Percentiles rank a stretch among this genome's conserved stretches.
Conservation (phyloP, 2,797 vertebrate genomes). For the Prunella strophiata region DNA sequence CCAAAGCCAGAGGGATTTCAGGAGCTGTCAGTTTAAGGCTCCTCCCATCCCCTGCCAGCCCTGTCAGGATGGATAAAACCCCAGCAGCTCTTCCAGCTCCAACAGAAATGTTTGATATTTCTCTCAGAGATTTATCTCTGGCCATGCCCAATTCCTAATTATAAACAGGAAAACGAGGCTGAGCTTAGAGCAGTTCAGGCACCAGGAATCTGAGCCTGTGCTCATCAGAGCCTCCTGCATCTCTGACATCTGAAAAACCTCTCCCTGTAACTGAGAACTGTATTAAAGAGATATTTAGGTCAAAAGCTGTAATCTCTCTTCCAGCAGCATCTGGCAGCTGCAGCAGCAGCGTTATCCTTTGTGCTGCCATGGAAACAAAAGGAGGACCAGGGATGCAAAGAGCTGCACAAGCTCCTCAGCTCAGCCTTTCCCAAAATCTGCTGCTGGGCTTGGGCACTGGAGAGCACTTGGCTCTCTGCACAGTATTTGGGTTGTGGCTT, state of each 20-base stretch:
- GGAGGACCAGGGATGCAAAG: background rate
- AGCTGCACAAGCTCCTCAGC: background rate
- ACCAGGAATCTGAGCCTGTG: background rate
- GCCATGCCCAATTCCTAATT: background rate
- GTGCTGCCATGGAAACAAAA: constrained; percentile 57
- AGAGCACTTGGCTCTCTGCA: background rate
- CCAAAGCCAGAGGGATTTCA: background rate
- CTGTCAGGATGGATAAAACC: background rate
- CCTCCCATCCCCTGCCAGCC: background rate
- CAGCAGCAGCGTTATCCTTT: background rate
- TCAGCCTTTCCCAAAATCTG: background rate
- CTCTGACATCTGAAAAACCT: background rate
- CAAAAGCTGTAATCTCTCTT: constrained; percentile 24
- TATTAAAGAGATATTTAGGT: constrained; percentile 44
- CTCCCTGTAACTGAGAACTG: background rate
- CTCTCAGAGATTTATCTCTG: background rate
- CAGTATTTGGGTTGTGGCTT: accelerated
- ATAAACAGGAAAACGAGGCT: background rate
- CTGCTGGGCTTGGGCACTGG: background rate
- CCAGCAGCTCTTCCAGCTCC: background rate
- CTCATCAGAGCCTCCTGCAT: background rate
- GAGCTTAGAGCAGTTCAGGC: background rate
- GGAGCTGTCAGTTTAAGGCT: background rate
- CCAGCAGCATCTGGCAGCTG: constrained; percentile 22
- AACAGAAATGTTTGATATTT: background rate